Conservation (phyloP, 2,113 vertebrate species). For the Dendrocopos noguchii region DNA sequence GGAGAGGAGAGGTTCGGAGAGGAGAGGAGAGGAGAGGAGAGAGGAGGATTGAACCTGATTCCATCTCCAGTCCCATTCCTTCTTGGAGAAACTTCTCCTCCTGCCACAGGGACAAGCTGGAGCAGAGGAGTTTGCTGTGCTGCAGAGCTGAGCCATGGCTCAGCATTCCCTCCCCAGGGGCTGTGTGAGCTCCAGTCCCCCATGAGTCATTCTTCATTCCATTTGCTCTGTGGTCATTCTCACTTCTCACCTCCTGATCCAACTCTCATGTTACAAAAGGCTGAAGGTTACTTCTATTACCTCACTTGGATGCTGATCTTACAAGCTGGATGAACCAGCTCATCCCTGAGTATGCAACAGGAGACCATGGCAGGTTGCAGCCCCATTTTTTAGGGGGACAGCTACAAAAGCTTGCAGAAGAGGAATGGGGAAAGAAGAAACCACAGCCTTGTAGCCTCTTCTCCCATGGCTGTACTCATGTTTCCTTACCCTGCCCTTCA, state of each 20-base stretch:
- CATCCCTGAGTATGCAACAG: background rate
- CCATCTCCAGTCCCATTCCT: background rate
- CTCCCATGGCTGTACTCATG: background rate
- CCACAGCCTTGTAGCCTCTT: background rate
- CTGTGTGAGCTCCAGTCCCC: background rate
- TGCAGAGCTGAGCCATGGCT: background rate
- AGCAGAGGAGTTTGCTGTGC: background rate
- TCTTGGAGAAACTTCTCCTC: background rate
- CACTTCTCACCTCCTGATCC: background rate
- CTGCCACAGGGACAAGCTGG: background rate
- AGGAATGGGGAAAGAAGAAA: background rate
- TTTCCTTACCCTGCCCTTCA: background rate
- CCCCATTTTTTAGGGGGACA: background rate
- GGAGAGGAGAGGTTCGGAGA: no score
- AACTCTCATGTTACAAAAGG: conserved; percentile 25
- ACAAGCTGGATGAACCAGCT: conserved; percentile 13
- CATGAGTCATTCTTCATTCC: conserved; percentile 26
- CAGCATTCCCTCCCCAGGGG: background rate
- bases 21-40: no score
- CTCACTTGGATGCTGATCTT: conserved; percentile 36
- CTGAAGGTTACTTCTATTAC: conserved; percentile 30
- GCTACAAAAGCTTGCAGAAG: background rate
- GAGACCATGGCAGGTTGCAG: background rate
- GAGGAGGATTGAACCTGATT: background rate
- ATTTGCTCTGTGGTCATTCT: conserved; percentile 9